These are phyloP conservation scores for Molorchus minor DNA, from an alignment of 2,888 invertebrate species.

Conservation along the genomic window DNA sequence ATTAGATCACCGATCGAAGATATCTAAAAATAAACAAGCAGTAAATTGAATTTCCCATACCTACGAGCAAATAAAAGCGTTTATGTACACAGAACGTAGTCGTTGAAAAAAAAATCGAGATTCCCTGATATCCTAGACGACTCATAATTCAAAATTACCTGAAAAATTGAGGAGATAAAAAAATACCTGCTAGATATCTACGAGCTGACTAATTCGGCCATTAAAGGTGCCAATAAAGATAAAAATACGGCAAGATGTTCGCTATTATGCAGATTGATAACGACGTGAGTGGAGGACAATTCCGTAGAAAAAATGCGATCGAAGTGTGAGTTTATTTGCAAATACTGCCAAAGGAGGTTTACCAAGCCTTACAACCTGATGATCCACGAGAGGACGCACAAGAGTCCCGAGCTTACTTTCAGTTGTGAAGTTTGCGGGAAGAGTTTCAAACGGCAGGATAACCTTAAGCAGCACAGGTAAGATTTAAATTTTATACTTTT, in stretches of 20 bases:
- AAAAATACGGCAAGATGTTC: constrained; percentile 73
- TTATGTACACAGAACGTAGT: not conserved
- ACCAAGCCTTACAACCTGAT: constrained; percentile 98
- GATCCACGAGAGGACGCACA: constrained; percentile 98
- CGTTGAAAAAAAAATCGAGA: not conserved
- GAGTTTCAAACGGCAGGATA: constrained; percentile 97
- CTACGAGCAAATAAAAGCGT: not conserved
- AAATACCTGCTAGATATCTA: constrained; percentile 18
- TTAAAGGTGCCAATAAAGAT: constrained; percentile 36
- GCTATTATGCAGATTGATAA: constrained; percentile 90
- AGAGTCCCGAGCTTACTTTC: constrained; percentile 94
- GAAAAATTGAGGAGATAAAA: constrained; percentile 20
- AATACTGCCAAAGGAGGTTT: constrained; percentile 96
- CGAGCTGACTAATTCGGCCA: constrained; percentile 29
- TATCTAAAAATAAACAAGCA: constrained; percentile 17
- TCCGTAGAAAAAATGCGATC: constrained; percentile 88
- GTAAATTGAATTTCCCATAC: constrained; percentile 13
- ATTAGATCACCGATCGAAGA: constrained; percentile 7
- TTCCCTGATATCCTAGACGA: constrained; percentile 12
- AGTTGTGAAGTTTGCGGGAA: constrained; percentile 98
- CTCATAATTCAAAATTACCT: constrained; percentile 18
- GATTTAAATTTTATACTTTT: constrained; percentile 14
- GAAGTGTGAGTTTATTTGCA: constrained; percentile 98
- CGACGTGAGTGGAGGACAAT: constrained; percentile 86
- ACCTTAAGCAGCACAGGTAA: constrained; percentile 93